phyloP scores from a whole-genome alignment of 1,140 invertebrate species.

The Macrocentrus cingulum region DNA sequence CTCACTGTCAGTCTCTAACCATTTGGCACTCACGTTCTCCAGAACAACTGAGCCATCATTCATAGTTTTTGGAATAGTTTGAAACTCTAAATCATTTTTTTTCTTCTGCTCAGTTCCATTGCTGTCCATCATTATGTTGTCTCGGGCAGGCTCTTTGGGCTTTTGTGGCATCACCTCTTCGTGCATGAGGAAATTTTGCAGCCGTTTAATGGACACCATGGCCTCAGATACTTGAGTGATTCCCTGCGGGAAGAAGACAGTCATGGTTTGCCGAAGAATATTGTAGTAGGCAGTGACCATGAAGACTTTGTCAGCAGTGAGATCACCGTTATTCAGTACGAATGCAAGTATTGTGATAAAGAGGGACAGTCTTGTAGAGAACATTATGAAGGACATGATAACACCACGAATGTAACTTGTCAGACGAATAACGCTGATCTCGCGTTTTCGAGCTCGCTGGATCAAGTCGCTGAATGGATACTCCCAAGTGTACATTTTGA shows the following conservation, averaged over 20 bases:
- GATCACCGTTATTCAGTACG: constrained; percentile 65
- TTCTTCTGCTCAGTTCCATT: constrained; percentile 28
- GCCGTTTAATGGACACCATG: constrained; percentile 68
- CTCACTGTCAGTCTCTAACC: constrained; percentile 45
- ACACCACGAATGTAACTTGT: constrained; percentile 70
- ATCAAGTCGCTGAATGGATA: constrained; percentile 76
- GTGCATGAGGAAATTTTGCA: constrained; percentile 67
- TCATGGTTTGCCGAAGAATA: constrained; percentile 71
- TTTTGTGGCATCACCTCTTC: constrained; percentile 56
- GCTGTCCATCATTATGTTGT: constrained; percentile 15
- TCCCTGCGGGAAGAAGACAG: constrained; percentile 72
- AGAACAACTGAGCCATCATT: constrained; percentile 35
- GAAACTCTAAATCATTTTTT: neutral
- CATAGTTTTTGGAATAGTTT: neutral
- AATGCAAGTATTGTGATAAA: constrained; percentile 79
- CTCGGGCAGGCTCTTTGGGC: neutral
- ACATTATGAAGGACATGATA: constrained; percentile 68
- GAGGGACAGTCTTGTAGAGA: constrained; percentile 76
- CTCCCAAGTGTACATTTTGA: constrained; percentile 93
- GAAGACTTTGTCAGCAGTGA: constrained; percentile 75
- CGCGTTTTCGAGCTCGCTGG: constrained; percentile 59
- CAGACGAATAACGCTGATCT: constrained; percentile 68
- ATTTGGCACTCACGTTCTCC: constrained; percentile 49
- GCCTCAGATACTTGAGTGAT: constrained; percentile 62
- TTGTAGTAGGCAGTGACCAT: constrained; percentile 75